Evolutionary conservation across 2,888 invertebrate species (phyloP), one percentile per base, ranked within the genome.

Genomic region (Xestia rhomboidea): DNA sequence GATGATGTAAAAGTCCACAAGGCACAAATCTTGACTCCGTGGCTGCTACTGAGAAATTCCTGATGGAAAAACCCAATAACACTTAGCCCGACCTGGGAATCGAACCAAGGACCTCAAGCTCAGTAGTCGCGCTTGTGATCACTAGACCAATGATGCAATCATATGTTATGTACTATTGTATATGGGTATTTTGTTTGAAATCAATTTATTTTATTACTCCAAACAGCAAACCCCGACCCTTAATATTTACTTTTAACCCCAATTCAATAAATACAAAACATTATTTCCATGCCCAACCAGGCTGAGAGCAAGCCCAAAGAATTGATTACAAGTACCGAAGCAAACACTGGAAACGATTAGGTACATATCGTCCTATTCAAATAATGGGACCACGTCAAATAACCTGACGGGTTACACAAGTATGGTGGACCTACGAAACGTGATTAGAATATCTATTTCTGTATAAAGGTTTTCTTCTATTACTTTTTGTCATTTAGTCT

Each of bases 271-370:
- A 54, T n/a, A 51, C 24, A 68, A 34, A 66, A 76, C 15, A 67
- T 73, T 76, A 86, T 80, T 78, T 72, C 46, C 51, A 70, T 72
- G 78, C 41, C 60, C 82, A 81, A 73, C 30, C 49, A 57, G 68
- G 64, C 34, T 57, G 34, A 62, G n/a, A 73, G 27, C 21, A 66
- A 69, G 30, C 18, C 8, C 69, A 67, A 67, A 41, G 63, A 80
- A 85, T 83, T 80, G 82, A 84, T 85, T 68, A 57, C 68, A 73
- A 73, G 68, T 74, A 69, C 73, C 79, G 60, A 73, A 85, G 70
- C 72, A 87, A 89, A 88, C 74, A 86, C 24, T 62, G 60, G 69
- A 77, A 83, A 77, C 70, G 78, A 84, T 82, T 82, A 64, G 3
- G n/a, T 49, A 79, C 68, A 79, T 67, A 67, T 77, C 44, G 66